phyloP scores from a whole-genome alignment of 2,797 vertebrate genomes.

The Rousettus madagascariensis region DNA sequence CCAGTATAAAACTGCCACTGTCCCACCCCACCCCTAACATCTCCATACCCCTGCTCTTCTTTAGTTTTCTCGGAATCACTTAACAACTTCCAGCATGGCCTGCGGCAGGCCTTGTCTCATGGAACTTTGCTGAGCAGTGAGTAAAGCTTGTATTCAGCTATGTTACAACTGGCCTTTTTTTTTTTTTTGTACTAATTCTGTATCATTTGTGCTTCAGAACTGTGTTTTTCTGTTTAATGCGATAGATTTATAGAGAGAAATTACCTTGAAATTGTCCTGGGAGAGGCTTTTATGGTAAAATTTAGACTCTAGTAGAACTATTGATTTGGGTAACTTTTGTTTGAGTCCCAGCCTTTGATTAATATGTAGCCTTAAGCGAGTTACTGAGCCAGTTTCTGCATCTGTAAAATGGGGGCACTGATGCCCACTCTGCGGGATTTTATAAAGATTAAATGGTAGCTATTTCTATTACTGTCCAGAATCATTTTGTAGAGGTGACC shows the following conservation, averaged over 20 bases:
- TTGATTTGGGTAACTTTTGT: not conserved
- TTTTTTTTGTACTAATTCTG: not conserved
- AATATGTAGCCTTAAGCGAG: not conserved
- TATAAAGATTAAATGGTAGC: not conserved
- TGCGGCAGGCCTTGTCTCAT: not conserved
- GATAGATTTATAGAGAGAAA: not conserved
- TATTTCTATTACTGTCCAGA: not conserved
- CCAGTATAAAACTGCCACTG: not conserved
- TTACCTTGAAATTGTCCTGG: not conserved
- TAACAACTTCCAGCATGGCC: not conserved
- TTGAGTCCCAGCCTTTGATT: not conserved
- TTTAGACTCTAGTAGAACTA: not conserved
- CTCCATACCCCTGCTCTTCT: not conserved
- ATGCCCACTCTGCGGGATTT: not conserved
- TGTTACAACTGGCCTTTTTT: not conserved
- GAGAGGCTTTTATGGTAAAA: not conserved
- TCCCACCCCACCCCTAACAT: not conserved
- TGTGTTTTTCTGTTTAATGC: not conserved
- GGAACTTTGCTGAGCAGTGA: not conserved
- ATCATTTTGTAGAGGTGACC: not conserved
- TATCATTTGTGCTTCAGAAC: not conserved
- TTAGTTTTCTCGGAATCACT: not conserved
- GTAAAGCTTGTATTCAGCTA: not conserved
- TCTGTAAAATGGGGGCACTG: not conserved
- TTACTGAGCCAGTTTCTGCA: not conserved